phyloP scores from a whole-genome alignment of 2,888 invertebrate genomes.

The Nephrotoma flavescens region DNA sequence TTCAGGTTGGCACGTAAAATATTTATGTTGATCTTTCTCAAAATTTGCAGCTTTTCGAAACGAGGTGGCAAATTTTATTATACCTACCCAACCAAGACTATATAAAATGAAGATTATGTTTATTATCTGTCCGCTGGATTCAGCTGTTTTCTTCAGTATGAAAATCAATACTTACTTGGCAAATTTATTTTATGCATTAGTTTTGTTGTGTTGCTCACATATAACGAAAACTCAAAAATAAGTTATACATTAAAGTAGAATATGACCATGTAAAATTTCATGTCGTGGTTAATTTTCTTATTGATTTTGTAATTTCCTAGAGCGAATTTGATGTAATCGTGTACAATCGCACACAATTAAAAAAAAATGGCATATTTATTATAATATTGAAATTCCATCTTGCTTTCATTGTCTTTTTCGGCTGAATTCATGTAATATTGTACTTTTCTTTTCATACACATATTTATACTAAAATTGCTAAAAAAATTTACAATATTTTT shows the following conservation, averaged over 20 bases:
- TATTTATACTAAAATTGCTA: too few species aligned
- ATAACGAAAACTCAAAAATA: neutral
- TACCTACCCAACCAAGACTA: too few species aligned
- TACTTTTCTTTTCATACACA: too few species aligned
- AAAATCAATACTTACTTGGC: neutral
- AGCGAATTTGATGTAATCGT: neutral
- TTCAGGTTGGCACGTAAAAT: neutral
- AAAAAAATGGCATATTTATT: too few species aligned
- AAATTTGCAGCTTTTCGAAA: neutral
- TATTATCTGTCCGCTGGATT: neutral
- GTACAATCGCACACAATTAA: too few species aligned
- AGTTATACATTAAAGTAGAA: neutral
- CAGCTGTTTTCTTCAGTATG: neutral
- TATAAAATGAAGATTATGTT: too few species aligned
- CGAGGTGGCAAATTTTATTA: neutral
- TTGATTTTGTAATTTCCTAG: neutral
- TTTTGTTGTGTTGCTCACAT: neutral
- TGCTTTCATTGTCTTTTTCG: too few species aligned
- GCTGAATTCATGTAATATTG: too few species aligned
- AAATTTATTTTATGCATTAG: neutral
- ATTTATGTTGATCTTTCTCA: neutral
- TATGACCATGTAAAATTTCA: neutral
- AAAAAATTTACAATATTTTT: too few species aligned
- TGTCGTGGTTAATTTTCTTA: neutral
- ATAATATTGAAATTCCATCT: too few species aligned